Evolutionary conservation across 2,888 invertebrate species (phyloP).

Genomic region (Drosophila fulvimacula): DNA sequence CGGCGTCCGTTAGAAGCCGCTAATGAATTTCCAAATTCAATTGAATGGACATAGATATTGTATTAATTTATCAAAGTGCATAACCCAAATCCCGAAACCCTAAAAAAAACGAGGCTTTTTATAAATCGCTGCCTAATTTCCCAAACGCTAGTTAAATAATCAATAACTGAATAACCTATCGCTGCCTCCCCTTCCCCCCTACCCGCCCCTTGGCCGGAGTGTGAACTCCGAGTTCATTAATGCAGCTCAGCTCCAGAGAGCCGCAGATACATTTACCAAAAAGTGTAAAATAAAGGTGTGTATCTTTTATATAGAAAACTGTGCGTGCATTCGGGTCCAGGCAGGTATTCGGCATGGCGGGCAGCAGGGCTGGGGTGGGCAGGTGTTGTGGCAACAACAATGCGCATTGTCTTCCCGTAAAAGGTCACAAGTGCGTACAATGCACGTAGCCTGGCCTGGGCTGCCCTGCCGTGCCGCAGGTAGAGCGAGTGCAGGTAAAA

Average conservation of each 20-base stretch:
- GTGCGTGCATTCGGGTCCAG: slow-evolving; percentile 58
- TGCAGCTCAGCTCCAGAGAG: slow-evolving; percentile 52
- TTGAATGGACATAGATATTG: slow-evolving; percentile 71
- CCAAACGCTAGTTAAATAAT: slow-evolving; percentile 72
- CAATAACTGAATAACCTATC: slow-evolving; percentile 56
- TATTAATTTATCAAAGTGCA: slow-evolving; percentile 78
- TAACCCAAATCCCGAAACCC: slow-evolving; percentile 11
- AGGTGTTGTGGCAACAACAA: slow-evolving; percentile 69
- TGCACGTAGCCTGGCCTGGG: slow-evolving; percentile 33
- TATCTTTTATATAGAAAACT: slow-evolving; percentile 63
- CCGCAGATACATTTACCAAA: slow-evolving; percentile 55
- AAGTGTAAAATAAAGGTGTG: slow-evolving; percentile 78
- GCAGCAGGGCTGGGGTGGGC: slow-evolving; percentile 38
- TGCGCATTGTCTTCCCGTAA: slow-evolving; percentile 66
- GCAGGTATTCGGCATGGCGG: slow-evolving; percentile 7
- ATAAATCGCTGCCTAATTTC: slow-evolving; percentile 81
- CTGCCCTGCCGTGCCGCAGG: slow-evolving; percentile 41
- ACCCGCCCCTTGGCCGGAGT: slow-evolving; percentile 38
- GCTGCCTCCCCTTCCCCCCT: neutral
- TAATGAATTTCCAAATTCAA: slow-evolving; percentile 78
- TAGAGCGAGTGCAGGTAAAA: slow-evolving; percentile 63
- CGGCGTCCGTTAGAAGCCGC: slow-evolving; percentile 61
- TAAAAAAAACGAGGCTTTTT: slow-evolving; percentile 42
- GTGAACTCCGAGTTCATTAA: slow-evolving; percentile 76
- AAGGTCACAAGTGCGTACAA: slow-evolving; percentile 72